Conservation (phyloP, 2,113 vertebrate genomes). For the mouse (Mus musculus) region GRCm39 chr2:76966001-76966500, state of each 20-base stretch:
- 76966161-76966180: background rate
- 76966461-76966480: slow-evolving; percentile 46
- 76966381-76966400: slow-evolving; percentile 35
- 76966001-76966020: slow-evolving; percentile 23
- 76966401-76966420: slow-evolving; percentile 47
- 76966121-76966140: background rate
- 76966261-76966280: background rate
- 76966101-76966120: background rate
- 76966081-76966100: background rate
- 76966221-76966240: background rate
- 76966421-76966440: slow-evolving; percentile 26
- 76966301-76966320: slow-evolving; percentile 35
- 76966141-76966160: background rate
- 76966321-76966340: slow-evolving; percentile 11
- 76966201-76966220: background rate
- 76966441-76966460: slow-evolving; percentile 55
- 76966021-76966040: background rate
- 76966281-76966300: slow-evolving; percentile 3
- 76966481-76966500: slow-evolving; percentile 49
- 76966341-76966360: background rate
- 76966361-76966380: background rate
- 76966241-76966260: background rate
- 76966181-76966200: slow-evolving; percentile 24
- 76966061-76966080: background rate
- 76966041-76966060: background rate